phyloP scores from a whole-genome alignment of 2,113 vertebrate genomes.

The Pachycephala philippinensis region DNA sequence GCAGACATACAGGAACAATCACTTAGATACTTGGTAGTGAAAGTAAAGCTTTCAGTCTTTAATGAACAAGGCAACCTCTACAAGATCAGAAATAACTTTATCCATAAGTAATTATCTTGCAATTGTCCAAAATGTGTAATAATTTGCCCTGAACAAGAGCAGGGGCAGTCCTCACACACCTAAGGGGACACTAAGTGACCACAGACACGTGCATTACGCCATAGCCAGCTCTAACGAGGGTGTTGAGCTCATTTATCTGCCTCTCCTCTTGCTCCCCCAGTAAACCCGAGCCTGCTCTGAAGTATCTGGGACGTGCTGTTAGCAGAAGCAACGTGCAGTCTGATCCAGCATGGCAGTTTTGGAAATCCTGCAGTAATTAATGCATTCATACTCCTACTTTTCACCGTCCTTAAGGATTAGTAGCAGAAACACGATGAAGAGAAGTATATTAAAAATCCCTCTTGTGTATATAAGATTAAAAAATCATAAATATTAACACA shows the following conservation, averaged over 20 bases:
- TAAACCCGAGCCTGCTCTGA: not conserved
- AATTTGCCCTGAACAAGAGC: not conserved
- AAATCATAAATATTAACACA: conserved; percentile 58
- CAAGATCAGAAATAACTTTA: not conserved
- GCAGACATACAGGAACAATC: not conserved
- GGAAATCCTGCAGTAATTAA: not conserved
- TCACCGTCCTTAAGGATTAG: conserved; percentile 4
- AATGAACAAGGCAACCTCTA: not conserved
- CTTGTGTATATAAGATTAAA: conserved; percentile 27
- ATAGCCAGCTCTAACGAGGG: fast-evolving
- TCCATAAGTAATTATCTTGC: not conserved
- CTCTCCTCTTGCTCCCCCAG: not conserved
- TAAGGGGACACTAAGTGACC: not conserved
- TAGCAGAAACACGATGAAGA: not conserved
- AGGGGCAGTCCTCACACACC: not conserved
- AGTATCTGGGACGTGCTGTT: not conserved
- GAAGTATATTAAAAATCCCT: not conserved
- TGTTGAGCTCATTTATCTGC: not conserved
- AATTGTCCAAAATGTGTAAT: not conserved
- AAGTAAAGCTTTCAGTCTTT: not conserved
- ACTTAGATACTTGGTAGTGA: not conserved
- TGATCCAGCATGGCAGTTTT: not conserved
- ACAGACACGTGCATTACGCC: not conserved
- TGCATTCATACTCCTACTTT: not conserved
- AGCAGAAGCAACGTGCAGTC: not conserved